Base-by-base conservation (phyloP, 2,113 vertebrate genomes). In the Phycodurus eques region DNA sequence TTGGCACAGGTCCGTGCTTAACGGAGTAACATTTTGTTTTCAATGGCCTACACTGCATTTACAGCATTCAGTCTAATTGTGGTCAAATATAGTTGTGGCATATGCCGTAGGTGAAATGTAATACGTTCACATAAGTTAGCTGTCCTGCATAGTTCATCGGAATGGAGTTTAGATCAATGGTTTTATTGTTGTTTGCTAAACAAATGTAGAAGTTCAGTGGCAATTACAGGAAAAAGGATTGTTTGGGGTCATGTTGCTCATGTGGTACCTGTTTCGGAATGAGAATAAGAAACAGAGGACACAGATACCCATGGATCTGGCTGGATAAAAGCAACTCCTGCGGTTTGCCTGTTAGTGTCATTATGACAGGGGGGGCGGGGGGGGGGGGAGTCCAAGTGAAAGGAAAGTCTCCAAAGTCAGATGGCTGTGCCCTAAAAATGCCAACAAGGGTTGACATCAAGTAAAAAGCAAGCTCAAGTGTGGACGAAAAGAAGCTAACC, bases 401-500 rank as follows among this genome's bases (percentile, higher is more conserved):
- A 66, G 44, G 12, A 66, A 66, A 47, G 43, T 22, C 46, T 20
- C 42, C 17, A 47, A 61, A 66, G 22, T 31, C 7, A 14, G 64
- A 66, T 31, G 13, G 20, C 7, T 22, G 7, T 66, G 44, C 13
- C 13, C 64, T 47, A 66, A 66, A 65, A 66, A 66, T 66, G 44
- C 47, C 39, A 27, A 11, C 4, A 46, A 65, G 4, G 20, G 42
- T 65, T 71, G 33, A 79, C 67, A 74, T 73, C 51, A 74, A 49
- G 44, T 53, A 19, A 54, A 69, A 20, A 47, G 35, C 53, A 49
- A 70, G 74, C 76, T 53, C 12, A 53, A 33, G 62, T 71, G 79
- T 64, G 79, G 65, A 44, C 61, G 71, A 81, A 73, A 65, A 74
- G 68, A 66, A 46, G 64, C 43, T 66, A 47, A 66, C 44, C 44